phyloP scores from a whole-genome alignment of 2,888 invertebrate species.

The Dugesia japonica region DNA sequence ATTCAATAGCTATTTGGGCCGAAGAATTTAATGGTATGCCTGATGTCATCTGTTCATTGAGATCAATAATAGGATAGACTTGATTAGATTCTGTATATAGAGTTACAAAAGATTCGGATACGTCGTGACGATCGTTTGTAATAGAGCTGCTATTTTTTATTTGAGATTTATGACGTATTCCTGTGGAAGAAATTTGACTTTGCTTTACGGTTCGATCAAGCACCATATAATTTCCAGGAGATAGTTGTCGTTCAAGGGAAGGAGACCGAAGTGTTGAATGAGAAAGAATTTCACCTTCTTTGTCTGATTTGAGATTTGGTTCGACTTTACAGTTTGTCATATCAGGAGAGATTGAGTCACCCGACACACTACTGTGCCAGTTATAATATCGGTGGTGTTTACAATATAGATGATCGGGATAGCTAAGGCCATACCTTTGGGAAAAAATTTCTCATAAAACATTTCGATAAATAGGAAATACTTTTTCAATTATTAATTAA shows the following conservation, averaged over 20 bases:
- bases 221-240: background rate
- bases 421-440: conserved; percentile 31
- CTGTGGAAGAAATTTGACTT: background rate
- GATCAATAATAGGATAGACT: conserved; percentile 3
- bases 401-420: conserved; percentile 34
- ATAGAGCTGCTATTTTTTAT: conserved; percentile 4
- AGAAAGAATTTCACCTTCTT: conserved; percentile 3
- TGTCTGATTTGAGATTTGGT: conserved; percentile 7
- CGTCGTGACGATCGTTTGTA: background rate
- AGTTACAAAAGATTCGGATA: conserved; percentile 1
- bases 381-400: conserved; percentile 34
- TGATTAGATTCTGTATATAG: background rate
- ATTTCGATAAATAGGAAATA: too few relatives aligned
- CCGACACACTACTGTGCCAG: conserved; percentile 30
- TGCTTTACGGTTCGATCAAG: conserved; percentile 1
- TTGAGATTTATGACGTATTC: conserved; percentile 20
- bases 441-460: background rate
- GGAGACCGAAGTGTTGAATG: background rate
- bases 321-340: background rate
- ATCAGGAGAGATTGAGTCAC: background rate
- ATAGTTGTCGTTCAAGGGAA: background rate
- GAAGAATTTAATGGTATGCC: background rate
- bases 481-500: too few relatives aligned
- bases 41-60: background rate
- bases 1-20: background rate